Base-by-base conservation (phyloP, 2,113 vertebrate species). In the Meleagris gallopavo region DNA sequence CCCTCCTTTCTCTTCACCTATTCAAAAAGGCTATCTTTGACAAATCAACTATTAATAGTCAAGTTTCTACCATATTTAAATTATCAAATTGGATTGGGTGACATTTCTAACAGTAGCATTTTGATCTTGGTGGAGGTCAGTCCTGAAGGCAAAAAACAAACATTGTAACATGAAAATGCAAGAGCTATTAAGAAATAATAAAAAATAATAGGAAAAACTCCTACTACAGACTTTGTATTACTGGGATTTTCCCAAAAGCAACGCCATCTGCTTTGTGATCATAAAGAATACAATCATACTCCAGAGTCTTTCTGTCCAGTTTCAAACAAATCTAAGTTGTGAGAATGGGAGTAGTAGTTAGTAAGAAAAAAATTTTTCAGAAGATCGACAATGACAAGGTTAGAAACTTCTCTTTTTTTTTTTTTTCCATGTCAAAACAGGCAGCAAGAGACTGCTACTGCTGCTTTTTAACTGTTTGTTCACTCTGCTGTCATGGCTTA, bases 1-100 rank as follows among this genome's bases (percentile, higher is more conserved):
- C 75, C 83, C 52, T 92, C 48, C 92, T 71, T 83, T 67, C 86
- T 74, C 90, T 69, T 75, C 70, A 88, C 48, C 89, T 79, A 78
- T 61, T 57, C 65, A 40, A 50, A 94, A 83, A 72, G 16, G 61
- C 52, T 75, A 60, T 32, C 22, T 81, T 76, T 92, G 88, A 84
- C 65, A 81, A 81, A 75, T 32, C 13, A 24, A 4, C 76, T 86
- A n/a, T 60, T 84, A 67, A 91, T 20, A 89, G 46, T 30, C 20
- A 81, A 57, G 12, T n/a, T 77, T 71, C 46, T 77, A 34, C 9
- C 9, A 13, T 3, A 50, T 74, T 78, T 34, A 38, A 74, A 38
- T 65, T 66, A 86, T 25, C 41, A 48, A 69, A 43, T 13, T 2
- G 1, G 8, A 43, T 2, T 89, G 40, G 65, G 22, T 17, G 83